Base-by-base conservation (phyloP, 2,113 vertebrate genomes). In the Cynoglossus semilaevis region DNA sequence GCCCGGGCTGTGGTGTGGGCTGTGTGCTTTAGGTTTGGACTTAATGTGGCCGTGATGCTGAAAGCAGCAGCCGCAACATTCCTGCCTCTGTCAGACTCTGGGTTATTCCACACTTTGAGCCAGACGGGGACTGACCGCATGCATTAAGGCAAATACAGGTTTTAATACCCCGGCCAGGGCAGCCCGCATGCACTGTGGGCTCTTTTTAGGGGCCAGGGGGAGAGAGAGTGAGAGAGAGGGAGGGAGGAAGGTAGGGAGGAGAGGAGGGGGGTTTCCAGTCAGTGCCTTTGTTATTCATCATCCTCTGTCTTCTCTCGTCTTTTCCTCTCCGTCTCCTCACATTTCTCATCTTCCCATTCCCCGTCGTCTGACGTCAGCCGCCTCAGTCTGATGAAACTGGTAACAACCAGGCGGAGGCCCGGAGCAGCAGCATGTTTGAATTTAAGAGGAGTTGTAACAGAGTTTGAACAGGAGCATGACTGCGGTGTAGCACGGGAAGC, bases 21-120 rank as follows among this genome's bases (percentile, higher is more conserved):
- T 55, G 62, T 83, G 77, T 88, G 76, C 88, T 84, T 85, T 73
- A 72, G 85, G 75, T 83, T 87, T 85, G 70, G 42, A 59, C 72
- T 82, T 90, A 90, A 90, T 88, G 66, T 82, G 18, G 63, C 71
- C 67, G 2, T 88, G 88, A 89, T 86, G 80, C 85, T 53, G 72
- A 77, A 82, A 82, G 62, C 76, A 82, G 79, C 76, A 55, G 34
- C 80, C 72, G 41, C 82, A 82, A 43, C 87, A 90, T 90, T 89
- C 88, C 83, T 77, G 77, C 81, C 45, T 18, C 82, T 63, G 70
- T 70, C 79, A 55, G 75, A 46, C 67, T 54, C 63, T 51, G 58
- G 82, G 74, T 76, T 85, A 72, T 84, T 86, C 77, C 80, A 77
- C 52, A 15, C 46, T 67, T 82, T 75, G 43, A 67, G 63, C 67